Percentiles rank a stretch among this genome's conserved stretches.
Conservation (phyloP, 2,113 vertebrate genomes). For the Colistium nudipinnis region DNA sequence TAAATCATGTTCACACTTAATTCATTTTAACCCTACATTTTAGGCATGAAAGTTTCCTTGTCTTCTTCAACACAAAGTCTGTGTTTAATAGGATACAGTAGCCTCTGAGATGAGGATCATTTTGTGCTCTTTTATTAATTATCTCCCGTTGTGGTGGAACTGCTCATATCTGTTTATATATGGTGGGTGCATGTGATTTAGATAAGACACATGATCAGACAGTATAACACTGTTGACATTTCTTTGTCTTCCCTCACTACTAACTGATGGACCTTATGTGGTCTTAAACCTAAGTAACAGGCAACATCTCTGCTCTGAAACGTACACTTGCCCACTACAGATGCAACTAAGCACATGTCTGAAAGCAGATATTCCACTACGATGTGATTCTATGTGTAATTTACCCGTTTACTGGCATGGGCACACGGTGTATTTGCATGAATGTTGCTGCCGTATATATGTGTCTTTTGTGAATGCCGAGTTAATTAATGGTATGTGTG, state of each 20-base stretch:
- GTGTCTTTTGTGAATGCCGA: conserved; percentile 59
- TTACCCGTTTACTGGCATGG: conserved; percentile 9
- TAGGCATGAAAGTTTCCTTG: conserved; percentile 85
- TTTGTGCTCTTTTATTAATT: conserved; percentile 68
- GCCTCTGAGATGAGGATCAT: conserved; percentile 66
- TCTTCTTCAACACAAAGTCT: conserved; percentile 78
- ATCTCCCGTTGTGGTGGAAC: conserved; percentile 50
- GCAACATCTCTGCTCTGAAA: conserved; percentile 81
- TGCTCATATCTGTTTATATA: conserved; percentile 13
- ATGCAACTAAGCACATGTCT: conserved; percentile 73
- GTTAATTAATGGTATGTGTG: conserved; percentile 82
- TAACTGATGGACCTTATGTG: conserved; percentile 54
- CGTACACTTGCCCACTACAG: conserved; percentile 71
- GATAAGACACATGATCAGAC: conserved; percentile 70
- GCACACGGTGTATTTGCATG: conserved; percentile 25
- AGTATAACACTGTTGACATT: conserved; percentile 65
- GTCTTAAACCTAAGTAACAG: conserved; percentile 72
- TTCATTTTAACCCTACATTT: conserved; percentile 98
- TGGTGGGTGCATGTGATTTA: conserved; percentile 22
- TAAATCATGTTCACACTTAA: conserved; percentile 99
- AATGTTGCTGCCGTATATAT: conserved; percentile 41
- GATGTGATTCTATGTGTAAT: neutral
- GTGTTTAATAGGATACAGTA: conserved; percentile 62
- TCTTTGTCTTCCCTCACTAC: conserved; percentile 68
- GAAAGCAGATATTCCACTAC: conserved; percentile 68